Evolutionary conservation across 2,888 invertebrate genomes (phyloP).

Genomic region (Oscheius onirici): DNA sequence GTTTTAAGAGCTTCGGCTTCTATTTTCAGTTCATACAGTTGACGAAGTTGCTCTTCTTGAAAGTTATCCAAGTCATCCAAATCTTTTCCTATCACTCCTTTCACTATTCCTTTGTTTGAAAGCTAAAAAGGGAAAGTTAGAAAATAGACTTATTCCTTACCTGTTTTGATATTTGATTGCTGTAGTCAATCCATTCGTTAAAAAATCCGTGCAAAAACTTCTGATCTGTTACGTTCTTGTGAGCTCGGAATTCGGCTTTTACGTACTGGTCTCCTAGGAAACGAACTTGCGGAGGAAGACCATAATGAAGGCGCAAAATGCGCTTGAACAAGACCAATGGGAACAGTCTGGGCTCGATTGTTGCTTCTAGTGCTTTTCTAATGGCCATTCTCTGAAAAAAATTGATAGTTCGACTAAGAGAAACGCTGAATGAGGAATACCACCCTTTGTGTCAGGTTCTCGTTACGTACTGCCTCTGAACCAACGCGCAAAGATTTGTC

Average conservation of each 20-base stretch:
- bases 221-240: conserved; percentile 11
- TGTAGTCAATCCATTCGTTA: conserved; percentile 18
- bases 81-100: conserved; percentile 44
- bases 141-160: conserved; percentile 56
- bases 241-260: conserved; percentile 57
- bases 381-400: conserved; percentile 19
- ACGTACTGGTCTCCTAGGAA: conserved; percentile 66
- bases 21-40: conserved; percentile 63
- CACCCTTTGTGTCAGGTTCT: too few species aligned
- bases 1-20: conserved; percentile 49
- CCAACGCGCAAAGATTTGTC: too few species aligned
- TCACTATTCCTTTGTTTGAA: conserved; percentile 56
- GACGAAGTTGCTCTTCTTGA: conserved; percentile 62
- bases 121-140: conserved; percentile 61
- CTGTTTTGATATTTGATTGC: neutral
- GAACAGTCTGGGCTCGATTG: conserved; percentile 39
- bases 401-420: too few species aligned
- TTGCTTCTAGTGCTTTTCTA: conserved; percentile 28
- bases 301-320: conserved; percentile 64
- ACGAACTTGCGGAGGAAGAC: conserved; percentile 59
- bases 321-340: conserved; percentile 56
- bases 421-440: too few species aligned
- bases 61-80: conserved; percentile 52
- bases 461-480: too few species aligned
- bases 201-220: conserved; percentile 1